A percentile compares a stretch with the other conserved stretches of the same genome.
These are phyloP conservation scores for Tetanocera ferruginea DNA, from an alignment of 2,888 invertebrate genomes.

Conservation along the genomic window DNA sequence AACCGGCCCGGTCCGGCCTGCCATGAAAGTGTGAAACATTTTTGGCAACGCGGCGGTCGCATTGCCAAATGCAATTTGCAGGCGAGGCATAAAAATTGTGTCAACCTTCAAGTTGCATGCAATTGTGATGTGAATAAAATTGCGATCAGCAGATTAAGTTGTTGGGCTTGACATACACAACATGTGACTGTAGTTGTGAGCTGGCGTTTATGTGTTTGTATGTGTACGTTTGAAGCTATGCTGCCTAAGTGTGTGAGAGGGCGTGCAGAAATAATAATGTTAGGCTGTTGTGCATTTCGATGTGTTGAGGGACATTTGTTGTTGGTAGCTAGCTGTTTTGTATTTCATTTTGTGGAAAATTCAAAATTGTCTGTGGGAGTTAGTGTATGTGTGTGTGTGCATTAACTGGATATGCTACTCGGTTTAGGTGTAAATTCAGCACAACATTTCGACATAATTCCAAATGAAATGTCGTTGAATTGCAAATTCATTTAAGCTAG, in stretches of 20 bases:
- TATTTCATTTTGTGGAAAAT: background rate
- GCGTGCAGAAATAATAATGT: slow-evolving; percentile 4
- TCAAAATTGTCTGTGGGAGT: background rate
- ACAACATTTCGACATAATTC: slow-evolving; percentile 33
- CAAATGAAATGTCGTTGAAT: slow-evolving; percentile 28
- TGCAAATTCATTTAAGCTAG: slow-evolving; percentile 18
- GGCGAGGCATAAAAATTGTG: slow-evolving; percentile 3
- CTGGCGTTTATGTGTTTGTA: background rate
- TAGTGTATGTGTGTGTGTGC: slow-evolving; percentile 5
- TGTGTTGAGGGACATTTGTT: background rate
- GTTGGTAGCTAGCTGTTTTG: background rate
- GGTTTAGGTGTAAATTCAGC: background rate
- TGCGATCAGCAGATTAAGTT: background rate
- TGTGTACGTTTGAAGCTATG: background rate
- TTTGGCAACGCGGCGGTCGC: slow-evolving; percentile 19
- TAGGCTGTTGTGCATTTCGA: background rate
- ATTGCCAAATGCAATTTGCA: slow-evolving; percentile 9
- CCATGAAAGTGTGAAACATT: background rate
- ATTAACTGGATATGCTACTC: slow-evolving; percentile 13
- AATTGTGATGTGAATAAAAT: slow-evolving; percentile 29
- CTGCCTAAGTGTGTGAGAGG: background rate
- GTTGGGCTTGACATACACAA: background rate
- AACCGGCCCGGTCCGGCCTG: background rate
- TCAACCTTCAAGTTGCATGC: slow-evolving; percentile 1
- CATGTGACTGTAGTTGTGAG: background rate